These are phyloP conservation scores for Paralichthys olivaceus DNA, from an alignment of 2,113 vertebrate species.

Conservation along the genomic window DNA sequence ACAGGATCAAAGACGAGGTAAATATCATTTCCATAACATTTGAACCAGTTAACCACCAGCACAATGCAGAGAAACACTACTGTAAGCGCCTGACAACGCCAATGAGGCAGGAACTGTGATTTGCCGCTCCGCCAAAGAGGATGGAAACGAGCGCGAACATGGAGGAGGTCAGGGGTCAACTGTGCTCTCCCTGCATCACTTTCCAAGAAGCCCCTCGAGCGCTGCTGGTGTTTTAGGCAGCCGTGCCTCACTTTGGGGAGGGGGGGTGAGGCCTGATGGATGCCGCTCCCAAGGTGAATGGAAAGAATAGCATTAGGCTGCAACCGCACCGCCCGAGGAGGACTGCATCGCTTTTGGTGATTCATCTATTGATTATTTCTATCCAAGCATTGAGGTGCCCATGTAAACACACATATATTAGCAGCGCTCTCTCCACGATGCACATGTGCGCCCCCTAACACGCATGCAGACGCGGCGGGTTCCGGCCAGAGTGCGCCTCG, in stretches of 20 bases:
- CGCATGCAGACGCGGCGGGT: constrained; percentile 47
- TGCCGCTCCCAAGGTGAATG: constrained; percentile 73
- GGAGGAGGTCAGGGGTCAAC: constrained; percentile 72
- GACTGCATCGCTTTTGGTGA: constrained; percentile 73
- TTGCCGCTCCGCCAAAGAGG: constrained; percentile 72
- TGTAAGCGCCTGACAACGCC: constrained; percentile 73
- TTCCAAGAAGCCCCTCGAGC: constrained; percentile 74
- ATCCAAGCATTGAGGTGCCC: constrained; percentile 68
- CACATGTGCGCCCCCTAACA: constrained; percentile 57
- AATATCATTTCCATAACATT: constrained; percentile 82
- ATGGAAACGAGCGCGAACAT: constrained; percentile 72
- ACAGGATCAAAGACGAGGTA: constrained; percentile 75
- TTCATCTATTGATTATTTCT: constrained; percentile 80
- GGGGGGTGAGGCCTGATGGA: constrained; percentile 62
- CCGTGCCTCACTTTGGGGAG: constrained; percentile 66
- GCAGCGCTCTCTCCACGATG: constrained; percentile 49
- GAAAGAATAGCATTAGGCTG: constrained; percentile 77
- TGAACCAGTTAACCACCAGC: constrained; percentile 79
- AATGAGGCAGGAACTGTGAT: constrained; percentile 77
- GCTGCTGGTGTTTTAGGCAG: constrained; percentile 71
- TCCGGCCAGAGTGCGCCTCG: constrained; percentile 47
- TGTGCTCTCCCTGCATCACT: constrained; percentile 73
- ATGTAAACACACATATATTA: constrained; percentile 81
- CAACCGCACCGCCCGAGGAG: constrained; percentile 57
- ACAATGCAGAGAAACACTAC: constrained; percentile 72